phyloP scores from a whole-genome alignment of 2,797 vertebrate species.

The Gastrophryne carolinensis region DNA sequence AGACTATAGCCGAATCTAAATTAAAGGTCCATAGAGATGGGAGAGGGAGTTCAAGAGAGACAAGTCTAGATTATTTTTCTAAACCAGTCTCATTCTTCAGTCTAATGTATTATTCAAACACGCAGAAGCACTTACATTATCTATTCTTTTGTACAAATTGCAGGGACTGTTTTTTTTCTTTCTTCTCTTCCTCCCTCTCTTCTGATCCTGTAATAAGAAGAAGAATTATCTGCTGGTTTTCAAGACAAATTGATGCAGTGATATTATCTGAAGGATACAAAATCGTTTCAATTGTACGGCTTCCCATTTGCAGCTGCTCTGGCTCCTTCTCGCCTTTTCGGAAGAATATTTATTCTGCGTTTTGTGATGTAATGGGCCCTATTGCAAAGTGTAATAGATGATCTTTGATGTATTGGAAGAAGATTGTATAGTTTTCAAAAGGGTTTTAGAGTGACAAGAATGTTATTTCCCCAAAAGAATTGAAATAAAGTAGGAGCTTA shows the following conservation, averaged over 20 bases:
- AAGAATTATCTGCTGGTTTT: constrained; percentile 25
- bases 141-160: constrained; percentile 42
- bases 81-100: not conserved
- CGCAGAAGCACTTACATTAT: constrained; percentile 9
- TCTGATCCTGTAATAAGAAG: constrained; percentile 28
- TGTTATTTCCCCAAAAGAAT: no score
- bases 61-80: not conserved
- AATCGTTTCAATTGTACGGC: constrained; percentile 32
- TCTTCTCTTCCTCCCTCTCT: not conserved
- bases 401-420: not conserved
- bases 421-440: no score
- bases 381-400: constrained; percentile 6
- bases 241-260: constrained; percentile 37
- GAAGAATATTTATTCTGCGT: constrained; percentile 1
- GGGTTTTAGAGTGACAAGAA: no score
- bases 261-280: constrained; percentile 40
- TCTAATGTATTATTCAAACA: constrained; percentile 36
- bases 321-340: not conserved
- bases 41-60: constrained; percentile 19
- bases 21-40: constrained; percentile 30
- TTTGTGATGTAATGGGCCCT: not conserved
- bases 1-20: constrained; percentile 17
- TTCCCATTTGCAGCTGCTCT: constrained; percentile 22
- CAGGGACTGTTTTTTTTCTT: constrained; percentile 5
- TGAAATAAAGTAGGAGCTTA: no score